phyloP scores from a whole-genome alignment of 2,888 invertebrate species.

The Unio pictorum region DNA sequence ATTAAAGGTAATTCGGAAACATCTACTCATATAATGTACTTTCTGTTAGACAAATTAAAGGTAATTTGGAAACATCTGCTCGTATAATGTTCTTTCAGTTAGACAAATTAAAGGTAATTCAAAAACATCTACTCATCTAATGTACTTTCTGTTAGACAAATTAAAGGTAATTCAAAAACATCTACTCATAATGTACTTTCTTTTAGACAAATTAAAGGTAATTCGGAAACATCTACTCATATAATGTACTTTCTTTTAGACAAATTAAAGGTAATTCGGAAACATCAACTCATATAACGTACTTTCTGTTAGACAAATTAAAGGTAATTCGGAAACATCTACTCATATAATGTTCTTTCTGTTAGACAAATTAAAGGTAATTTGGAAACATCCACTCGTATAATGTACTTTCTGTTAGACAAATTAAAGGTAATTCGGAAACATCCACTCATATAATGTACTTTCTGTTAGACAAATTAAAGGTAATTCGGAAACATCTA shows the following conservation, averaged over 20 bases:
- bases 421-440: conserved; percentile 79
- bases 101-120: conserved; percentile 82
- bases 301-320: conserved; percentile 80
- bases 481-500: conserved; percentile 70
- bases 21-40: not conserved
- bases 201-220: conserved; percentile 86
- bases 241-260: conserved; percentile 76
- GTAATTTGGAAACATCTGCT: conserved; percentile 41
- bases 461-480: conserved; percentile 82
- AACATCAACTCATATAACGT: not conserved
- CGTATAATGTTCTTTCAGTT: conserved; percentile 67
- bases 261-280: conserved; percentile 79
- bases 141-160: conserved; percentile 78
- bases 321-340: conserved; percentile 73
- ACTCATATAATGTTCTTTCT: not conserved
- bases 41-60: conserved; percentile 84
- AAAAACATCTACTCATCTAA: not conserved
- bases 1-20: conserved; percentile 76
- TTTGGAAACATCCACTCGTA: not conserved
- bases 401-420: conserved; percentile 75
- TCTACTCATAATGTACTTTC: not conserved
- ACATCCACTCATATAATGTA: not conserved
- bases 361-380: conserved; percentile 85
- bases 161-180: conserved; percentile 76
- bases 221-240: conserved; percentile 1